Base-by-base conservation (phyloP, 2,113 vertebrate genomes). In the Antechinus flavipes region DNA sequence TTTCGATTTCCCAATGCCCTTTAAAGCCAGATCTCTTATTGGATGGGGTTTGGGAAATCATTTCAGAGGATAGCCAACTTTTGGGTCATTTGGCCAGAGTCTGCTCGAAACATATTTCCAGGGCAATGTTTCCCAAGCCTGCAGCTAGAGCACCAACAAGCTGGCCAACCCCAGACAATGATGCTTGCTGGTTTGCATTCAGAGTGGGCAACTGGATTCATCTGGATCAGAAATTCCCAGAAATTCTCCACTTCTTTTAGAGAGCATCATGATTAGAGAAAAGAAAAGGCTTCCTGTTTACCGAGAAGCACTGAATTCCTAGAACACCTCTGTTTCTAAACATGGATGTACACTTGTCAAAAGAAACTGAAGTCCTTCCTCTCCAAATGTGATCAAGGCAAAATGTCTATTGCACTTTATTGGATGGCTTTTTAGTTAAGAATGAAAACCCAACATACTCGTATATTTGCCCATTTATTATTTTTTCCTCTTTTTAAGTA, bases 401-500 rank as follows among this genome's bases (percentile, higher is more conserved):
- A 90, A 49, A 56, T 24, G 12, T n/a, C 90, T 24, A 5, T 49
- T 90, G 58, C 53, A 23, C 52, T 23, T 35, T 93, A 49, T 24
- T 3, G 90, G 52, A 90, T n/a, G 16, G 68, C 47, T 93, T 76
- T n/a, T 58, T 92, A 90, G 52, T 23, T 47, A n/a, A 49, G 76
- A 25, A 52, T 8, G 89, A 93, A 97, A 91, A 49, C 26, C 24
- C 14, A 42, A 91, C 27, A 8, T 54, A 9, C 10, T 53, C 54
- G 58, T 19, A 11, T 27, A 54, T 53, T 90, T 52, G 92, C 55
- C 55, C 42, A 35, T 30, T 89, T 42, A 10, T 35, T 30, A 12
- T 76, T 54, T 56, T 46, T 19, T 90, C 76, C 24, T 93, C 49
- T 84, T 84, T 89, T 97, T 95, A 84, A 97, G 96, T 27, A 97